These are phyloP conservation scores for Oxystoma pomonae DNA, from an alignment of 2,888 invertebrate genomes.

Conservation along the genomic window DNA sequence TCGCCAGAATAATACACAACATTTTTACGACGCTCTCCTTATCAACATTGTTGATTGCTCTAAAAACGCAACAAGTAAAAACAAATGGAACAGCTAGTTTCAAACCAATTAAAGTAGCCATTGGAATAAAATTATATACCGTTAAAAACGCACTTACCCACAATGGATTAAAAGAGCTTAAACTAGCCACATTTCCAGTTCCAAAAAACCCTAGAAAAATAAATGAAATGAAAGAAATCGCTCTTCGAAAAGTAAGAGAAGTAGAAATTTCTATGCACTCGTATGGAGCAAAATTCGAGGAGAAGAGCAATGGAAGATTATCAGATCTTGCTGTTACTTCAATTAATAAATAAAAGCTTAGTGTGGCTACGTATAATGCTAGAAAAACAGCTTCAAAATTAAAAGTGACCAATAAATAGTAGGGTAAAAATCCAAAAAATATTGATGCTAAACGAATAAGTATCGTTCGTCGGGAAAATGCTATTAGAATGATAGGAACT, in stretches of 20 bases:
- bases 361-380: conserved; percentile 29
- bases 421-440: conserved; percentile 35
- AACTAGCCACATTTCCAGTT: conserved; percentile 94
- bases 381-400: conserved; percentile 36
- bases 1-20: conserved; percentile 70
- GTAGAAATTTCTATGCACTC: conserved; percentile 20
- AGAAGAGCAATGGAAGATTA: conserved; percentile 27
- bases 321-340: conserved; percentile 27
- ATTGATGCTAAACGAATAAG: conserved; percentile 30
- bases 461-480: conserved; percentile 30
- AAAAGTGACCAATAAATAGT: conserved; percentile 36
- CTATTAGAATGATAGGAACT: conserved; percentile 33
- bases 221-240: conserved; percentile 48
- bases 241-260: conserved; percentile 31
- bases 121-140: conserved; percentile 87
- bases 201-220: conserved; percentile 90
- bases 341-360: conserved; percentile 32
- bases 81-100: conserved; percentile 82
- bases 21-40: conserved; percentile 60
- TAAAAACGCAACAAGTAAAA: conserved; percentile 64
- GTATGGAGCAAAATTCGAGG: conserved; percentile 26
- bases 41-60: conserved; percentile 56
- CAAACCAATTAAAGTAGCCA: conserved; percentile 77
- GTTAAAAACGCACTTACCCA: conserved; percentile 89
- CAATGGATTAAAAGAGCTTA: conserved; percentile 94